These are phyloP conservation scores for Rhynchomys soricoides DNA, from an alignment of 2,113 vertebrate genomes.

Conservation along the genomic window DNA sequence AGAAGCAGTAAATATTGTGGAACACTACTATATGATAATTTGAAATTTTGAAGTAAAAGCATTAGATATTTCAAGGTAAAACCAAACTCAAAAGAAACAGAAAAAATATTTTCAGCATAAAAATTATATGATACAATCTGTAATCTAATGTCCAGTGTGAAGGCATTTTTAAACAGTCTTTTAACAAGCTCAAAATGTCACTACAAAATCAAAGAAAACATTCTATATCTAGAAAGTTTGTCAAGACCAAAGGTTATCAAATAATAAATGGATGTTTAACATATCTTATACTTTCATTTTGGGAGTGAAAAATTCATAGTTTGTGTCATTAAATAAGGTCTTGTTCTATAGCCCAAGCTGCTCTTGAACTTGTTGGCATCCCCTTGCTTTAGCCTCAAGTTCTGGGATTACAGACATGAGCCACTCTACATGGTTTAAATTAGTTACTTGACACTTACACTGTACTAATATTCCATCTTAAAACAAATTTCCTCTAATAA, in stretches of 20 bases:
- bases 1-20: not conserved
- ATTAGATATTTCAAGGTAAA: not conserved
- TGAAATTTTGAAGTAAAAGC: constrained; percentile 11
- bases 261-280: not conserved
- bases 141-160: not conserved
- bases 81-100: constrained; percentile 3
- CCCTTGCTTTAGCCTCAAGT: not conserved
- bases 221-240: not conserved
- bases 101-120: constrained; percentile 32
- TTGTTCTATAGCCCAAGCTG: not conserved
- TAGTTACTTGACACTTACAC: constrained; percentile 28
- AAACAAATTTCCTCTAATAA: not conserved
- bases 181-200: not conserved
- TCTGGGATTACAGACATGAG: not conserved
- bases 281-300: not conserved
- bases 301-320: constrained; percentile 19
- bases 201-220: not conserved
- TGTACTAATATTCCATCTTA: not conserved
- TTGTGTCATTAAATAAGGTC: not conserved
- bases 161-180: not conserved
- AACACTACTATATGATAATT: not conserved
- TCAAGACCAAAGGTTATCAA: not conserved
- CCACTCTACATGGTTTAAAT: not conserved
- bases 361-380: not conserved
- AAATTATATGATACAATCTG: not conserved